A percentile compares a stretch with the other conserved stretches of the same genome.
Evolutionary conservation across 2,113 vertebrate genomes (phyloP).

Genomic region (Heterocephalus glaber): DNA sequence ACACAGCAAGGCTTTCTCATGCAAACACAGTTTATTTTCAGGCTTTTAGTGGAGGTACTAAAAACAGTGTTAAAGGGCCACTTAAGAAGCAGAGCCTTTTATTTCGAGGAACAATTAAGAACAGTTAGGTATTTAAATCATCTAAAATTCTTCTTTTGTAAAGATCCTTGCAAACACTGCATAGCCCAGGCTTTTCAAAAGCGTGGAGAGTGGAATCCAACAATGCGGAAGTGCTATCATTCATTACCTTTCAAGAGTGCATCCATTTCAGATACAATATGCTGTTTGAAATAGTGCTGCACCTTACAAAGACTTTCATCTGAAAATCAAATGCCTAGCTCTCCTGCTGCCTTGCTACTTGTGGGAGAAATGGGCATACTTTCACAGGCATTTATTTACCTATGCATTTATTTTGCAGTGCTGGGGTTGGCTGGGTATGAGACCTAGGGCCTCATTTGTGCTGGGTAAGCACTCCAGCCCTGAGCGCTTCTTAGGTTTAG

Average conservation of each 20-base stretch:
- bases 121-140: conserved; percentile 57
- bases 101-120: conserved; percentile 67
- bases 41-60: not conserved
- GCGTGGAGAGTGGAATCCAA: not conserved
- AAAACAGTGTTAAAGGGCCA: conserved; percentile 48
- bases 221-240: not conserved
- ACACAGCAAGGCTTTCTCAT: not conserved
- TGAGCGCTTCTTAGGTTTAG: not conserved
- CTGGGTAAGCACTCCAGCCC: not conserved
- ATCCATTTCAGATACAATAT: conserved; percentile 7
- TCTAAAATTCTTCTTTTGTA: conserved; percentile 47
- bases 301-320: conserved; percentile 25
- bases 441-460: too few species aligned
- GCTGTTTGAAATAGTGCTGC: not conserved
- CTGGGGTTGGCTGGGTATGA: too few species aligned
- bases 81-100: conserved; percentile 63
- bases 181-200: not conserved
- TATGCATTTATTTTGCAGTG: too few species aligned
- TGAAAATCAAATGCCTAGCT: not conserved
- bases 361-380: not conserved
- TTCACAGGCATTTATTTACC: not conserved
- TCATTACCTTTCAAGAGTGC: not conserved
- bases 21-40: conserved; percentile 55
- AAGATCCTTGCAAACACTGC: not conserved
- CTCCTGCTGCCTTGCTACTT: not conserved